Conservation (phyloP, 2,888 invertebrate genomes). For the Hartigia nigra region DNA sequence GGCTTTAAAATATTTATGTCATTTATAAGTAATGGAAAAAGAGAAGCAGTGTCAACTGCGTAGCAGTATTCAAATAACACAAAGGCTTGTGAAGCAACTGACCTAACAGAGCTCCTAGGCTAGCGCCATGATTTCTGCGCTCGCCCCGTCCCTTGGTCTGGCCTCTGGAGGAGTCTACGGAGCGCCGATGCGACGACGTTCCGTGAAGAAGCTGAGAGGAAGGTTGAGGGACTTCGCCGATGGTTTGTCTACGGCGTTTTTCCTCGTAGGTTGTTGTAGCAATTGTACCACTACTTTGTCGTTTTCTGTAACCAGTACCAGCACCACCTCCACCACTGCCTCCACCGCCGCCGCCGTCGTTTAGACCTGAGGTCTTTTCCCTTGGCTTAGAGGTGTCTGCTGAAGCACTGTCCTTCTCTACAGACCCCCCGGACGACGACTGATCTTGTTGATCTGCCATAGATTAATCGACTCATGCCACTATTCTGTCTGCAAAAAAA, state of each 20-base stretch:
- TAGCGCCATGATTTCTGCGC: conserved; percentile 57
- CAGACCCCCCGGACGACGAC: conserved; percentile 66
- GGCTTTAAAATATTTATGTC: background rate
- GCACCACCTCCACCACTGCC: conserved; percentile 20
- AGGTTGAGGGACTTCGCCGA: conserved; percentile 47
- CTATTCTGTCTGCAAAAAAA: conserved; percentile 62
- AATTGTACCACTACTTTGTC: conserved; percentile 57
- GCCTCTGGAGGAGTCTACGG: conserved; percentile 51
- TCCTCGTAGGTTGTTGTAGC: conserved; percentile 54
- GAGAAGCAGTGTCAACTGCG: background rate
- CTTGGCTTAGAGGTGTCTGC: conserved; percentile 64
- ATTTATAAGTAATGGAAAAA: background rate
- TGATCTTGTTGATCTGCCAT: conserved; percentile 68
- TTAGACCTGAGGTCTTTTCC: conserved; percentile 56
- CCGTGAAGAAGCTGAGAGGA: conserved; percentile 42
- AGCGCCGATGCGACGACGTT: conserved; percentile 44
- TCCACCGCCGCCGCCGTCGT: conserved; percentile 20
- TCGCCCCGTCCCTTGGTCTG: conserved; percentile 57
- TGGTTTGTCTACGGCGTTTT: conserved; percentile 58
- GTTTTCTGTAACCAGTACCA: conserved; percentile 57
- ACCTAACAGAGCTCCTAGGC: conserved; percentile 61
- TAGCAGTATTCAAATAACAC: background rate
- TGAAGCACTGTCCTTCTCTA: conserved; percentile 66
- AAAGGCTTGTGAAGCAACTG: conserved; percentile 14
- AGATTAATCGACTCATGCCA: conserved; percentile 67